Base-by-base conservation (phyloP, 1,140 invertebrate species). In the Danaus plexippus region DNA sequence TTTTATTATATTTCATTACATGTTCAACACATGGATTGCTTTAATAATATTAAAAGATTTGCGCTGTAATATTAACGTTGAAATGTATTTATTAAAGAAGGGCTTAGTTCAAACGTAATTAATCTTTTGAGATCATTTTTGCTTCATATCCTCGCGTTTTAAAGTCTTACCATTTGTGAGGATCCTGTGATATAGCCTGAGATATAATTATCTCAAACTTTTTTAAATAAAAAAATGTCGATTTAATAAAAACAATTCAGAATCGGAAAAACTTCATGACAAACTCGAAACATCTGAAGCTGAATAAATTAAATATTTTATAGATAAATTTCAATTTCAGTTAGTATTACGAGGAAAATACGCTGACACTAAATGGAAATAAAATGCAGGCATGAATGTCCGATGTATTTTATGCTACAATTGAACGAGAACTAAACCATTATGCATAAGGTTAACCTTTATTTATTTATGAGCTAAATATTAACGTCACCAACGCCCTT, bases 391-490 rank as follows among this genome's bases (percentile, higher is more conserved):
- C 41, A 47, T 54, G 12, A 54, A 50, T 22, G 52, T 59, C 52
- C 43, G 52, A 59, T 54, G 18, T 54, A 45, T 59, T 54, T 59
- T 54, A 50, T 42, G 32, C 11, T 54, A 13, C 40, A 47, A 52
- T 55, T 55, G 45, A 60, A 54, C 43, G 47, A 54, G 47, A 60
- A 50, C 58, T 60, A 55, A 60, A 44, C 58, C 47, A 45, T 47
- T 46, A 46, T 54, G 48, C 42, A 9, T 43, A 45, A 52, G 52
- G 47, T 57, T 56, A 57, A 64, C 61, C 52, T 64, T 63, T 59
- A 59, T 59, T 59, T 63, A 54, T 63, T 59, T 59, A 52, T 55
- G 53, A 46, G 52, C 41, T 7, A 12, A 41, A 59, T 59, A 57
- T 57, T 57, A 61, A 65, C 57, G 57, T 53, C 54, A 59, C 32